Base-by-base conservation (phyloP, 2,797 vertebrate species). In the Lemur catta region DNA sequence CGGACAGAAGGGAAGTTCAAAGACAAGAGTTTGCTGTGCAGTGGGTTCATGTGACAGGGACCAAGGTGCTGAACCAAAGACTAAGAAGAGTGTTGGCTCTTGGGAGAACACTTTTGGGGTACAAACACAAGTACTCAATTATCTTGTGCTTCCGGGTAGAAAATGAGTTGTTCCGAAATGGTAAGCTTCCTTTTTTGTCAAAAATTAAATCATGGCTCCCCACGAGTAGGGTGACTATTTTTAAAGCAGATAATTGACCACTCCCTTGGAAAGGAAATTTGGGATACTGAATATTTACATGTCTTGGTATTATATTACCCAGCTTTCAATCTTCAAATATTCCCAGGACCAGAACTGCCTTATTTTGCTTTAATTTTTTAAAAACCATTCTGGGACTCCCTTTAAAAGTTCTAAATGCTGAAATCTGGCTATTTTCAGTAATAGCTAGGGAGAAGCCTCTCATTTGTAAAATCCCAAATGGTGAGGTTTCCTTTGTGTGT, bases 181-280 rank as follows among this genome's bases (percentile, higher is more conserved):
- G 85, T 43, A 89, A 96, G 57, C 17, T 26, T 84, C 8, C 69
- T 26, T 8, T 89, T 91, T 90, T 35, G 15, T 92, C 65, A 80
- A 71, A 89, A 91, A 55, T 75, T 61, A 59, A 52, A 80, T 35
- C 55, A 52, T 30, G 61, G 20, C 61, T 96, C 41, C 33, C 78
- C 69, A 59, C n/a, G 43, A 90, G 50, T 28, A 90, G 2, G 30
- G 41, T 26, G 43, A 41, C 41, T 6, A 0, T 50, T 89, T 92
- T 84, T 82, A 80, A 80, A 80, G 35, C 57, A 85, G 50, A 85
- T 46, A 43, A 80, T 7, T 28, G 87, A 28, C 3, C 0, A 1
- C 1, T 52, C 30, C 61, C 86, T 79, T 46, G n/a, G 28, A 94
- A 82, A 0, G 1, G 17, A 3, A 13, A 46, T 20, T 87, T 55